Percentiles rank a stretch among this genome's conserved stretches.
These are phyloP conservation scores for Nudaria mundana DNA, from an alignment of 2,888 invertebrate species.

Conservation along the genomic window DNA sequence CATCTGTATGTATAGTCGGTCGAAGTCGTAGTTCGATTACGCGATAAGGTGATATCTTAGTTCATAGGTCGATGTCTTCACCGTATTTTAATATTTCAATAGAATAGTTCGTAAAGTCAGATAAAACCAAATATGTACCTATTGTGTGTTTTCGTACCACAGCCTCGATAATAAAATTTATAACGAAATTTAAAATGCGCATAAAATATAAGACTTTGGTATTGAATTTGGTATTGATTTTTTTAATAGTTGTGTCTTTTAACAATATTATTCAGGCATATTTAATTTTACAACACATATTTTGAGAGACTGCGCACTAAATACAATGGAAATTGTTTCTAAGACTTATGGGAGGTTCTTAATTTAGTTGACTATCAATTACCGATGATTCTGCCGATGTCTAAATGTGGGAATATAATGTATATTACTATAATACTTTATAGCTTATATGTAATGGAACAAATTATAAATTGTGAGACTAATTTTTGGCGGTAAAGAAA, in stretches of 20 bases:
- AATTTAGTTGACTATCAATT: too few relatives aligned
- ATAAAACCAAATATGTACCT: conserved; percentile 12
- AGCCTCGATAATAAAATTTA: conserved; percentile 33
- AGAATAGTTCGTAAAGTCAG: conserved; percentile 48
- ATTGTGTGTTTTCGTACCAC: conserved; percentile 28
- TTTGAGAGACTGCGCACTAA: too few relatives aligned
- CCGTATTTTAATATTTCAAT: conserved; percentile 70
- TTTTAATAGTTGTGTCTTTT: not conserved
- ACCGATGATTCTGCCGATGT: too few relatives aligned
- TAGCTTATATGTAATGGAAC: too few relatives aligned
- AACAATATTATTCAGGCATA: too few relatives aligned
- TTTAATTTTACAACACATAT: too few relatives aligned
- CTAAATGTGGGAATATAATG: too few relatives aligned
- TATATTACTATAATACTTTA: too few relatives aligned
- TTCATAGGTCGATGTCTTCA: conserved; percentile 73
- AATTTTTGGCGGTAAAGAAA: too few relatives aligned
- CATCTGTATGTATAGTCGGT: conserved; percentile 60
- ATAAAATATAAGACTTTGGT: conserved; percentile 26
- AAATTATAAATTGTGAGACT: too few relatives aligned
- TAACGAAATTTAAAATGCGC: conserved; percentile 30
- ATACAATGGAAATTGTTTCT: too few relatives aligned
- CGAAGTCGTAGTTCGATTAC: conserved; percentile 51
- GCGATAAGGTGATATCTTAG: conserved; percentile 61
- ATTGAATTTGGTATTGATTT: not conserved
- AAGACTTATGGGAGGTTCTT: too few relatives aligned